Conservation (phyloP, 2,888 invertebrate genomes). For the Tenthredo notha region DNA sequence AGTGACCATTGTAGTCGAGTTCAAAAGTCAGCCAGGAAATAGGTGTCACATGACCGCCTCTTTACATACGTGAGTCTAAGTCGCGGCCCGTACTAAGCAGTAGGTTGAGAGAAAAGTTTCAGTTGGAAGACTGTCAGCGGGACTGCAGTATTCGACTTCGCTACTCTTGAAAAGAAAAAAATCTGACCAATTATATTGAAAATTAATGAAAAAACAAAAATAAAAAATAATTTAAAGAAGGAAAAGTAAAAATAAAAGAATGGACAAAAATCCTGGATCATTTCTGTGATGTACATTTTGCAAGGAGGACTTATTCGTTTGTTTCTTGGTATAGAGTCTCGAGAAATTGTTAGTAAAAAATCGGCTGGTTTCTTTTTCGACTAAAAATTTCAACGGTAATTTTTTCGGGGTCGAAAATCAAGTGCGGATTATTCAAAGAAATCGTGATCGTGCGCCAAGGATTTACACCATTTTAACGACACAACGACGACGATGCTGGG, state of each 20-base stretch:
- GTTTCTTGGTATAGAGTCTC: not conserved
- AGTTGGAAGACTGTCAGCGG: slow-evolving; percentile 20
- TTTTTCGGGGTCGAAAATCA: not conserved
- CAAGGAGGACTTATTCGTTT: not conserved
- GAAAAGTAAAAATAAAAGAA: not conserved
- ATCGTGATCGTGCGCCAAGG: slow-evolving; percentile 25
- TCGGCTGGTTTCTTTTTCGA: not conserved
- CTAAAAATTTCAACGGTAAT: slow-evolving; percentile 13
- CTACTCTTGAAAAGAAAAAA: not conserved
- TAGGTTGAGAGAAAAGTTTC: not conserved
- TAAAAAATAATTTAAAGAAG: not conserved
- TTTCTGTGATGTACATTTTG: slow-evolving; percentile 34
- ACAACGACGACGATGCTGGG: slow-evolving; percentile 64
- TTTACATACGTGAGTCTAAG: not conserved
- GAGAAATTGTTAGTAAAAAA: slow-evolving; percentile 5
- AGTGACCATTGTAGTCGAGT: slow-evolving; percentile 49
- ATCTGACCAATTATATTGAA: not conserved
- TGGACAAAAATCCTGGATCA: not conserved
- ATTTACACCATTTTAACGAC: not conserved
- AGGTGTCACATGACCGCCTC: slow-evolving; percentile 31
- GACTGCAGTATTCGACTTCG: not conserved
- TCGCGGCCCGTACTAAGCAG: slow-evolving; percentile 2
- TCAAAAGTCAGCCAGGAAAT: slow-evolving; percentile 53
- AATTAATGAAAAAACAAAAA: not conserved
- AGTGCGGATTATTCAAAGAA: not conserved